Base-by-base conservation (phyloP, 2,113 vertebrate genomes). In the Sprattus sprattus region DNA sequence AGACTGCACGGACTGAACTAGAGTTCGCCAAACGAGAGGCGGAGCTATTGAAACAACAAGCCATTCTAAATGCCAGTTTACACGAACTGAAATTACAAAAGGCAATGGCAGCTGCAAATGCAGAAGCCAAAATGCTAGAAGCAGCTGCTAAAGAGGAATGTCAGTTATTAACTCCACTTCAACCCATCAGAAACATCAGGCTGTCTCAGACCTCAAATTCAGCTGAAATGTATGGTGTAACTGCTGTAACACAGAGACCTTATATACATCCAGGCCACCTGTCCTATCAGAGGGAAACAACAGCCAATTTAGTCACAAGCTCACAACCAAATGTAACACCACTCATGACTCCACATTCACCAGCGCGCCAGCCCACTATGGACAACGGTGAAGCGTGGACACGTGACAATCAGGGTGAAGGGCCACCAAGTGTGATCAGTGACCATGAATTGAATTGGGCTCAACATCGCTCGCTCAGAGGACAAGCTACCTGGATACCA, bases 211-310 rank as follows among this genome's bases (percentile, higher is more conserved):
- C 2, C 60, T 22, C 60, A 0, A 7, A n/a, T n/a, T n/a, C n/a
- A n/a, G n/a, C 6, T 64, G 60, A 81, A 81, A 16, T 81, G n/a
- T 15, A 81, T 47, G 15, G 18, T 81, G 81, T n/a, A 81, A 46
- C 22, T 81, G 39, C 81, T 11, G 6, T 45, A 47, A 45, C 5
- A 45, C 81, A 81, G 16, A 47, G 2, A 18, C 46, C 81, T 81
- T 45, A n/a, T 81, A 45, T 47, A 81, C 81, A 81, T 2, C 81
- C 81, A 81, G 81, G 81, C 47, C 81, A 45, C 81, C 81, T 8
- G 81, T 81, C 81, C 80, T 20, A 16, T 81, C 80, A 81, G 81
- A 81, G 45, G 20, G 18, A 47, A 81, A 46, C 18, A 81, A 22
- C 81, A 81, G 4, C 6, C 81, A 81, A 47, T 45, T 13, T 20